A percentile compares a stretch with the other conserved stretches of the same genome.
phyloP scores from a whole-genome alignment of 2,797 vertebrate genomes.

The Tachyglossus aculeatus region DNA sequence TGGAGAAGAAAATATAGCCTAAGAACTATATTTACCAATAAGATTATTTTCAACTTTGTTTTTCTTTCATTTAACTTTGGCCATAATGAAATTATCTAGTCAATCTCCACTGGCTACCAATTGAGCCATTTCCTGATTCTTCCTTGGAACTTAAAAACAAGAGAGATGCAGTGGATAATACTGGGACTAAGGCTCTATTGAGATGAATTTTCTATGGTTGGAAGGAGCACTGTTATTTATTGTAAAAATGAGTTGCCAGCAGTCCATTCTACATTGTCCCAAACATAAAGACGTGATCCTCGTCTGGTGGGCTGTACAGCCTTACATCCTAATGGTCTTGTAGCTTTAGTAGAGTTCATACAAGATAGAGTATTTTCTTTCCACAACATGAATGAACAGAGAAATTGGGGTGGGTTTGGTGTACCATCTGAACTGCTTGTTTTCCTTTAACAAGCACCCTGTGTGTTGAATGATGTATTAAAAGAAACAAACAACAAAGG shows the following conservation, averaged over 20 bases:
- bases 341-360: not conserved
- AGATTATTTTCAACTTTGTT: not conserved
- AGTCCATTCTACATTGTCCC: not conserved
- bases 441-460: not conserved
- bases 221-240: not conserved
- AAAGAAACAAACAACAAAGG: not conserved
- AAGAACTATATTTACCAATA: slow-evolving; percentile 15
- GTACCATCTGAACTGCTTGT: not conserved
- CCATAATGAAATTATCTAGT: not conserved
- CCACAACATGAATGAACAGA: not conserved
- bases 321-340: not conserved
- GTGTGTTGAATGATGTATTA: not conserved
- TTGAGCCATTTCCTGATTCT: not conserved
- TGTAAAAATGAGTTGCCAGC: not conserved
- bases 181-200: not conserved
- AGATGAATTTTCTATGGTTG: not conserved
- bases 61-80: not conserved
- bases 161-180: slow-evolving; percentile 1
- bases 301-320: not conserved
- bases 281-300: not conserved
- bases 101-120: not conserved
- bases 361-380: not conserved
- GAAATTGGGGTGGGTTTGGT: not conserved
- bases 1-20: not conserved
- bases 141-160: not conserved